A percentile compares a stretch with the other conserved stretches of the same genome.
phyloP scores from a whole-genome alignment of 2,113 vertebrate genomes.

The Psittacara wagleri region DNA sequence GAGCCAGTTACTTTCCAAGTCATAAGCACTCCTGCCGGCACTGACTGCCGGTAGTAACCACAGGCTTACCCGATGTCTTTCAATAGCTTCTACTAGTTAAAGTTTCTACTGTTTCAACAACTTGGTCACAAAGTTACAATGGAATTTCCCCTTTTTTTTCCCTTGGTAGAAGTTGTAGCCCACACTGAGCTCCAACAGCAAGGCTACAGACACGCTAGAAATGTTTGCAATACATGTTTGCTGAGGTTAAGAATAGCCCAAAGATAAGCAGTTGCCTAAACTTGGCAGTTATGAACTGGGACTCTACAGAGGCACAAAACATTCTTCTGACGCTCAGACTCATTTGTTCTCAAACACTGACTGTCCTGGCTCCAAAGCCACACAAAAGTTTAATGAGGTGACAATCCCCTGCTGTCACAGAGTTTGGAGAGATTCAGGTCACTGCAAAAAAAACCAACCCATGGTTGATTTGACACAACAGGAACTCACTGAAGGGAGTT shows the following conservation, averaged over 20 bases:
- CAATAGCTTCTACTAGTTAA: not conserved
- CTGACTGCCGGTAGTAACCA: not conserved
- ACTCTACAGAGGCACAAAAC: slow-evolving; percentile 42
- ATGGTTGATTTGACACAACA: slow-evolving; percentile 20
- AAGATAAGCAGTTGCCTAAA: slow-evolving; percentile 66
- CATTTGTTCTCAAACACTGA: slow-evolving; percentile 51
- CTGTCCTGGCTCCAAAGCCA: slow-evolving; percentile 31
- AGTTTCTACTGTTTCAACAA: not conserved
- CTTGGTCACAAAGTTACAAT: not conserved
- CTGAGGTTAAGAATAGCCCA: slow-evolving; percentile 52
- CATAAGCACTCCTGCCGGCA: not conserved
- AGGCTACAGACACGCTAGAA: slow-evolving; percentile 10
- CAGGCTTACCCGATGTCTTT: rapidly evolving
- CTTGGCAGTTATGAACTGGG: slow-evolving; percentile 48
- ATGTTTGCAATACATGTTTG: slow-evolving; percentile 39
- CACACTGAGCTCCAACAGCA: not conserved
- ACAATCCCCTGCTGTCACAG: slow-evolving; percentile 42
- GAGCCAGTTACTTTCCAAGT: not conserved
- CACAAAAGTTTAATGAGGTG: slow-evolving; percentile 57
- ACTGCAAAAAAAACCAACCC: not conserved
- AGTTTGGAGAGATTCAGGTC: slow-evolving; percentile 58
- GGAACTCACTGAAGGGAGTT: slow-evolving; percentile 3
- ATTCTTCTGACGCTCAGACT: slow-evolving; percentile 57
- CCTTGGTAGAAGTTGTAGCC: not conserved
- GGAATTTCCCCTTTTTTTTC: not conserved